phyloP scores from a whole-genome alignment of 2,113 vertebrate species.

The Chionomys nivalis region DNA sequence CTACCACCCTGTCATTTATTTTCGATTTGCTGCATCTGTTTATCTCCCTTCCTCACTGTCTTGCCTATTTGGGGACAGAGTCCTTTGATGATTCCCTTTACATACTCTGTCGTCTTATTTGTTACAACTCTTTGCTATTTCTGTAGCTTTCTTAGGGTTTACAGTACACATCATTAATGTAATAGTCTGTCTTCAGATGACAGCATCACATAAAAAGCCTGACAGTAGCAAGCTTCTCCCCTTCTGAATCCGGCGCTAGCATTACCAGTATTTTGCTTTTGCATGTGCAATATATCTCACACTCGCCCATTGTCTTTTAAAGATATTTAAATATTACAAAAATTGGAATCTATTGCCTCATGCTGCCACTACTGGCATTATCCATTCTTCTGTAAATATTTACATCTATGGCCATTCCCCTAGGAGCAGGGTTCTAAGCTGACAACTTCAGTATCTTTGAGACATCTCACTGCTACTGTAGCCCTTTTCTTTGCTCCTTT shows the following conservation, averaged over 20 bases:
- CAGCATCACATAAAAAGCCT: neutral
- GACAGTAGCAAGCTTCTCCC: neutral
- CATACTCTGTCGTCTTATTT: neutral
- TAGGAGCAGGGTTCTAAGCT: neutral
- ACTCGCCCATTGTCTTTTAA: constrained; percentile 28
- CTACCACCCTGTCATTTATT: constrained; percentile 33
- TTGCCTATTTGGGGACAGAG: neutral
- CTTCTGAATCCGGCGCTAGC: neutral
- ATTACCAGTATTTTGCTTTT: constrained; percentile 45
- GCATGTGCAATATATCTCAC: constrained; percentile 4
- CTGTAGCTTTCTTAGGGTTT: constrained; percentile 38
- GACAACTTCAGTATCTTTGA: neutral
- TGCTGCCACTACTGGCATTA: neutral
- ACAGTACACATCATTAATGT: constrained; percentile 42
- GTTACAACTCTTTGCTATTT: constrained; percentile 5
- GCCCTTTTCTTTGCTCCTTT: neutral
- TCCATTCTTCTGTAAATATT: constrained; percentile 30
- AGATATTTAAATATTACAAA: constrained; percentile 33
- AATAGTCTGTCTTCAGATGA: neutral
- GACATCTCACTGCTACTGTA: neutral
- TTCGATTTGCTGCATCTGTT: constrained; percentile 30
- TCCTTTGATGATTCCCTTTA: constrained; percentile 15
- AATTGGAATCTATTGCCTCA: neutral
- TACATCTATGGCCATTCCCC: neutral
- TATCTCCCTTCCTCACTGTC: neutral